Conservation (phyloP, 37 sponge, comb jelly and placozoan genomes). For the Chondrilla cf. caribensis region DNA sequence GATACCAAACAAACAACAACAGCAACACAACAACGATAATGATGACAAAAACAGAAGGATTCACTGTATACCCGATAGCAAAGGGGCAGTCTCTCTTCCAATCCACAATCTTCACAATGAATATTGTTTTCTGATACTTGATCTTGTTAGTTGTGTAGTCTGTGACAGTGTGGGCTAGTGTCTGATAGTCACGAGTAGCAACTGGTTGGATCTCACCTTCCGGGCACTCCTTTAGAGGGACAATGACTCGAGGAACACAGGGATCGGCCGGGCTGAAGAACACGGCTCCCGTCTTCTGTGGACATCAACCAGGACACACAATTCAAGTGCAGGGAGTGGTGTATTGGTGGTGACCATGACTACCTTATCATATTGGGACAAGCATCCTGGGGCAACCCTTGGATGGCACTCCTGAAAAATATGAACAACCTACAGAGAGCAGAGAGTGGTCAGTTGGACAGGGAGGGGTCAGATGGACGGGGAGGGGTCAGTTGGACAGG, state of each 20-base stretch:
- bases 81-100: constrained; percentile 59
- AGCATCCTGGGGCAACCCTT: constrained; percentile 55
- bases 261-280: constrained; percentile 64
- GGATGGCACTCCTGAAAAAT: constrained; percentile 68
- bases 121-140: constrained; percentile 59
- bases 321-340: neutral
- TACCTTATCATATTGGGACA: constrained; percentile 76
- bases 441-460: too few species aligned
- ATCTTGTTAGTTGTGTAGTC: constrained; percentile 41
- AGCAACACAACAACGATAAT: neutral
- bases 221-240: constrained; percentile 82
- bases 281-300: neutral
- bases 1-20: neutral
- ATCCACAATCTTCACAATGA: constrained; percentile 48
- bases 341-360: neutral
- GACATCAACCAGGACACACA: neutral
- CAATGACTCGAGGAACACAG: constrained; percentile 70
- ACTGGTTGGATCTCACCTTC: constrained; percentile 26
- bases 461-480: too few species aligned
- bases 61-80: constrained; percentile 60
- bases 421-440: constrained; percentile 69
- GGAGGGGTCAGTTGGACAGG: too few species aligned
- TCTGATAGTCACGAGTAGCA: neutral
- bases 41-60: neutral
- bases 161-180: constrained; percentile 14